phyloP scores from a whole-genome alignment of 2,113 vertebrate species.

The Anhinga rufa region DNA sequence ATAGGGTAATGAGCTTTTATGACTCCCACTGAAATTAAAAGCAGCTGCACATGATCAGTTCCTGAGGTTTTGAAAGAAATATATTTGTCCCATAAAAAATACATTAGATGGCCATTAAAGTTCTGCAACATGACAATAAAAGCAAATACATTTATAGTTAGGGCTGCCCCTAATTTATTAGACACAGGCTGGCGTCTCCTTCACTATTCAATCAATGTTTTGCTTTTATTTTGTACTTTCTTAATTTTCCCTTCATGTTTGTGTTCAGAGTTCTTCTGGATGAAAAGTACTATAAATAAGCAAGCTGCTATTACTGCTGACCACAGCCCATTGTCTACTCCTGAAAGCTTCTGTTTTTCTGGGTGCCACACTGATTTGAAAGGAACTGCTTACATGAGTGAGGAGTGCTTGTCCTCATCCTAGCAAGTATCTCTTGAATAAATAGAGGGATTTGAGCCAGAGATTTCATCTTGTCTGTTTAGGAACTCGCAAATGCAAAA shows the following conservation, averaged over 20 bases:
- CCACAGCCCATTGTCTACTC: neutral
- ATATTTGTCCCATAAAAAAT: slow-evolving; percentile 32
- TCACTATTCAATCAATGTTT: neutral
- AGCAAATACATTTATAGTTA: slow-evolving; percentile 25
- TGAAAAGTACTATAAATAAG: neutral
- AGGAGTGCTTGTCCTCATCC: neutral
- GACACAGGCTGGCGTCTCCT: slow-evolving; percentile 8
- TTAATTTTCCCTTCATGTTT: neutral
- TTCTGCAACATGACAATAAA: slow-evolving; percentile 23
- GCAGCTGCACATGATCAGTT: neutral
- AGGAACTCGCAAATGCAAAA: neutral
- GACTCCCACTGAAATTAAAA: slow-evolving; percentile 21
- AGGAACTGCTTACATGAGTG: neutral
- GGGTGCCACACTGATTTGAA: neutral
- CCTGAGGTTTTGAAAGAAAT: slow-evolving; percentile 36
- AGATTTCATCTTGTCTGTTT: neutral
- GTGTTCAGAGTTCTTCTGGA: neutral
- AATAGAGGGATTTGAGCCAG: neutral
- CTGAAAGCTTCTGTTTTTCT: neutral
- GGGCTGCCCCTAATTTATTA: neutral
- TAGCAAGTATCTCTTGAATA: neutral
- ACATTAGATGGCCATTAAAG: slow-evolving; percentile 40
- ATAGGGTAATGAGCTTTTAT: neutral
- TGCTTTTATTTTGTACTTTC: neutral
- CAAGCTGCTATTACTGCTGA: neutral